These are phyloP conservation scores for Drosophila atripex DNA, from an alignment of 2,888 invertebrate species.

Conservation along the genomic window DNA sequence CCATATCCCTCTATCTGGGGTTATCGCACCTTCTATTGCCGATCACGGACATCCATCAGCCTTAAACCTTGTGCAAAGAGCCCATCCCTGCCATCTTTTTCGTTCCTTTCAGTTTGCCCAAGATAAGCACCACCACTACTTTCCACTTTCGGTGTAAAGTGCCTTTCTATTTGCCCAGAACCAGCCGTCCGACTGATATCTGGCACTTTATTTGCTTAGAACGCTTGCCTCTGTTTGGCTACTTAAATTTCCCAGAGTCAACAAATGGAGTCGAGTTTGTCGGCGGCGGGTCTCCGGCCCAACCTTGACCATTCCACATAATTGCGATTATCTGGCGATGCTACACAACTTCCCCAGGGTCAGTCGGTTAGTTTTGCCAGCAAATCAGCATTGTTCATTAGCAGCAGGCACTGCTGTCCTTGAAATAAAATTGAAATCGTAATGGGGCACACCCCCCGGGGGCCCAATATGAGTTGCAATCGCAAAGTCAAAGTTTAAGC, in stretches of 20 bases:
- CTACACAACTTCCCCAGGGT: conserved; percentile 56
- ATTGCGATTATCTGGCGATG: conserved; percentile 58
- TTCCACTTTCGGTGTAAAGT: conserved; percentile 48
- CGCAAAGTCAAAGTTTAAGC: conserved; percentile 56
- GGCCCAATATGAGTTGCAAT: conserved; percentile 42
- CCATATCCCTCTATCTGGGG: background rate
- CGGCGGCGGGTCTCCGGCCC: conserved; percentile 20
- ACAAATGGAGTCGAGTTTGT: conserved; percentile 56
- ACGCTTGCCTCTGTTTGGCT: conserved; percentile 66
- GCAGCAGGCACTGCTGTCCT: conserved; percentile 64
- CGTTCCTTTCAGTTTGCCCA: conserved; percentile 32
- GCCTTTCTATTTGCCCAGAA: conserved; percentile 53
- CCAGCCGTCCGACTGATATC: conserved; percentile 12
- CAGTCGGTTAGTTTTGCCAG: conserved; percentile 36
- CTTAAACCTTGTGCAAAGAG: conserved; percentile 6
- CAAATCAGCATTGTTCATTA: conserved; percentile 36
- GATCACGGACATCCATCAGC: conserved; percentile 19
- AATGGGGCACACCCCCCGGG: conserved; percentile 63
- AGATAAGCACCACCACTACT: conserved; percentile 52
- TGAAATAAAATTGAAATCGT: conserved; percentile 67
- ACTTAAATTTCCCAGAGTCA: conserved; percentile 66
- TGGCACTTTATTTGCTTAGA: conserved; percentile 51
- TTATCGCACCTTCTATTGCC: conserved; percentile 15
- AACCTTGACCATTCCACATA: conserved; percentile 72
- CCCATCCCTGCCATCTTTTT: conserved; percentile 8